A percentile compares a stretch with the other conserved stretches of the same genome.
Evolutionary conservation across 1,140 invertebrate species (phyloP).

Genomic region (Euborellia annulipes): DNA sequence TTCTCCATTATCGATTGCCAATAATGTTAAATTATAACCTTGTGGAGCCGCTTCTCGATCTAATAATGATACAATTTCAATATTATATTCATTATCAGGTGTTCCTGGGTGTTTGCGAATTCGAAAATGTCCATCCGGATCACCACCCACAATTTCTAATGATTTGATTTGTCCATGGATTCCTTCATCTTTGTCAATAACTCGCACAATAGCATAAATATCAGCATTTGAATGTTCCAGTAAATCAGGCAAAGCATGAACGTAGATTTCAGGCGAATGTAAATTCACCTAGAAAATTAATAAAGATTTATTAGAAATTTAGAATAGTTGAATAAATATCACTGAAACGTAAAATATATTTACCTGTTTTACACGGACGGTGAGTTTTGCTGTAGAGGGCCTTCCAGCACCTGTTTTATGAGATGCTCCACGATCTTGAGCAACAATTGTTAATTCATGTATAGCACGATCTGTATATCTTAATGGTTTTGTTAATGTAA

Average conservation of each 20-base stretch:
- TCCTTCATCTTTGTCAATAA: slow-evolving; percentile 67
- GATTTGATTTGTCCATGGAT: slow-evolving; percentile 64
- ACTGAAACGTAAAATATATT: no score
- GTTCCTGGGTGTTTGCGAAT: slow-evolving; percentile 36
- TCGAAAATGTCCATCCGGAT: slow-evolving; percentile 72
- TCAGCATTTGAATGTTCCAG: slow-evolving; percentile 69
- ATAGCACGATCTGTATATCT: slow-evolving; percentile 46
- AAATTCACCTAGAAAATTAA: slow-evolving; percentile 47
- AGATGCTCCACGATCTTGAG: slow-evolving; percentile 62
- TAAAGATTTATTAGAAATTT: no score
- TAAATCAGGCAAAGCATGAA: slow-evolving; percentile 61
- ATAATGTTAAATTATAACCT: slow-evolving; percentile 73
- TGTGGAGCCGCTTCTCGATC: slow-evolving; percentile 57
- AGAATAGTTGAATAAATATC: no score
- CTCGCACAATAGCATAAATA: slow-evolving; percentile 78
- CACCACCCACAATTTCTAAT: slow-evolving; percentile 77
- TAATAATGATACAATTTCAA: slow-evolving; percentile 56
- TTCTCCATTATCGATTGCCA: slow-evolving; percentile 65
- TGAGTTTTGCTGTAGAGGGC: slow-evolving; percentile 53
- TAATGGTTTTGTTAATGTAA: slow-evolving; percentile 67
- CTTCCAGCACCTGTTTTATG: slow-evolving; percentile 37
- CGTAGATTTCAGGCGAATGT: slow-evolving; percentile 64
- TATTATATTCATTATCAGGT: slow-evolving; percentile 46
- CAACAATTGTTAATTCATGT: slow-evolving; percentile 63
- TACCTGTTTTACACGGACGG: slow-evolving; percentile 53